Percentiles rank a stretch among this genome's conserved stretches.
Conservation (phyloP, 2,888 invertebrate species). For the Piscicola geometra region DNA sequence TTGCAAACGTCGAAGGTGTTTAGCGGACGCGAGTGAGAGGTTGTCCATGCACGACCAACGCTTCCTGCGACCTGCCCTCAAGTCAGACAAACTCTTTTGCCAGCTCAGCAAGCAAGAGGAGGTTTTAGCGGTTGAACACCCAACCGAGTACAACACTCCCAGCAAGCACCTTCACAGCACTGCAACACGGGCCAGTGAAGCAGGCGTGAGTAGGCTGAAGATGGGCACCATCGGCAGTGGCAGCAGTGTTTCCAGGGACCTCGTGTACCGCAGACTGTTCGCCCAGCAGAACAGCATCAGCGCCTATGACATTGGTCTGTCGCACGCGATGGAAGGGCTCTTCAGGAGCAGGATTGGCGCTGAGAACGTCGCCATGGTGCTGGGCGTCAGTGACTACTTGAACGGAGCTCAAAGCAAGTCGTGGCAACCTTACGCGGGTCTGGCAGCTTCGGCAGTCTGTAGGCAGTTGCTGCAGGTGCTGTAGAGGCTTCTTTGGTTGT, state of each 20-base stretch:
- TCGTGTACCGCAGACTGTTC: conserved; percentile 77
- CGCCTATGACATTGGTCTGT: conserved; percentile 90
- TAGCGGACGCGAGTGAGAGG: conserved; percentile 67
- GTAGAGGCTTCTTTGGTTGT: too few species aligned
- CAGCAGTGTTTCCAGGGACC: conserved; percentile 71
- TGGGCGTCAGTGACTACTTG: conserved; percentile 86
- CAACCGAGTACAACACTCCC: conserved; percentile 32
- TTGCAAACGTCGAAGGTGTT: conserved; percentile 62
- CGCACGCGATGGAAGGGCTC: conserved; percentile 81
- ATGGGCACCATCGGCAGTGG: conserved; percentile 77
- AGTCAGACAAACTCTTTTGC: conserved; percentile 47
- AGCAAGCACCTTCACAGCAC: conserved; percentile 32
- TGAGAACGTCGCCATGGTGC: conserved; percentile 52
- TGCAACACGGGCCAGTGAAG: conserved; percentile 21
- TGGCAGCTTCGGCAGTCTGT: conserved; percentile 93
- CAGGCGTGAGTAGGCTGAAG: conserved; percentile 60
- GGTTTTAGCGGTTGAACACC: conserved; percentile 40
- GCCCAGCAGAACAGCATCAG: conserved; percentile 74
- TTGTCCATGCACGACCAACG: conserved; percentile 51
- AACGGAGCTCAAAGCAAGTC: conserved; percentile 87
- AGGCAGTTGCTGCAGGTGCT: conserved; percentile 53
- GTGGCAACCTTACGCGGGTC: conserved; percentile 91
- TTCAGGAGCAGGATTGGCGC: conserved; percentile 76
- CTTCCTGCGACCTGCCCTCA: conserved; percentile 49
- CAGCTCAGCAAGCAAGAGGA: conserved; percentile 44